Base-by-base conservation (phyloP, 2,888 invertebrate species). In the Thereva nobilitata region DNA sequence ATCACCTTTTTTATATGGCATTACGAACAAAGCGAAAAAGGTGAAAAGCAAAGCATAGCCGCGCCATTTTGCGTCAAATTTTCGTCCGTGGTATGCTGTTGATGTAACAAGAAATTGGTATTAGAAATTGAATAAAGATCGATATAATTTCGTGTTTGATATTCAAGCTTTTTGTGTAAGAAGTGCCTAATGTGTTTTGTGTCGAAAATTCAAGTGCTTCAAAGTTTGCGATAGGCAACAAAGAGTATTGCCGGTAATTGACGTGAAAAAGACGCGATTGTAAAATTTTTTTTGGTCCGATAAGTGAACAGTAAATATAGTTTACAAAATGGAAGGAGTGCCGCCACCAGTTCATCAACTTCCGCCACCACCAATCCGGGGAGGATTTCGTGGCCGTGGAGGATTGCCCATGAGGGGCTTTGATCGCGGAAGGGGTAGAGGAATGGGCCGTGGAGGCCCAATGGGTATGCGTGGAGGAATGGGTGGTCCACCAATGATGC, bases 371-470 rank as follows among this genome's bases (percentile, higher is more conserved):
- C 74, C 76, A 44, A 77, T 78, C 68, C 78, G 80, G 66, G 77
- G 78, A 64, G 78, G 78, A 5, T 79, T 75, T 67, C 75, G 80
- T 8, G 76, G 75, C 40, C 77, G 79, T 9, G 76, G 80, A 9
- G 78, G 78, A 4, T 74, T 75, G 9, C 76, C 77, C 0, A 78
- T 80, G 75, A 75, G 80, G 4, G 78, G 80, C 1, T 80, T 76
- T 54, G 80, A 80, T 53, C 77, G 80, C 9, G 80, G 78, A 34
- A 76, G 80, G 56, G 80, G 80, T 12, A 75, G 80, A 52, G 80
- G 80, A 40, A 77, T 80, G 75, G 79, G 79, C 50, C 76, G 80
- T 10, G 80, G 80, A n/a, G 79, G 80, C 66, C 79, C 75, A 50
- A 77, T 79, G 76, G 77, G 79, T 5, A 75, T 77, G 73, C 75